A percentile compares a stretch with the other conserved stretches of the same genome.
Evolutionary conservation across 2,113 vertebrate genomes (phyloP).

Genomic region (Tetraodon nigroviridis): DNA sequence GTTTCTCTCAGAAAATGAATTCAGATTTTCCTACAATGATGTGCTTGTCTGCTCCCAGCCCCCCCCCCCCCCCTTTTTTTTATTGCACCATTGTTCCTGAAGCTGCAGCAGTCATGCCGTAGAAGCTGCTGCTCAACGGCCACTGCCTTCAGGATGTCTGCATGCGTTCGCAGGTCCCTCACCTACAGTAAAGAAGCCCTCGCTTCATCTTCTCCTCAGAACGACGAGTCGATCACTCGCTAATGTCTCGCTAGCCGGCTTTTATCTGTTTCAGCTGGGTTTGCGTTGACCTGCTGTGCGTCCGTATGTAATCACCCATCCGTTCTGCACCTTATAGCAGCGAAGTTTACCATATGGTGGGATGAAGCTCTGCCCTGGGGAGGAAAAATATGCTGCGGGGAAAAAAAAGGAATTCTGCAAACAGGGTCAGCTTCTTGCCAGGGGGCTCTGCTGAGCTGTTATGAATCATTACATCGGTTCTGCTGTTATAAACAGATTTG

Average conservation of each 20-base stretch:
- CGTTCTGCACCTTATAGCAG: slow-evolving; percentile 10
- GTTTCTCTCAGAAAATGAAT: slow-evolving; percentile 20
- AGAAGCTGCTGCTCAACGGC: slow-evolving; percentile 2
- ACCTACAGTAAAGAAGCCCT: no score
- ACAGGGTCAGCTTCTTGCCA: slow-evolving; percentile 56
- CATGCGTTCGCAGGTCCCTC: neutral
- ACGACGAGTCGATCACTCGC: slow-evolving; percentile 3
- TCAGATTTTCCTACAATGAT: slow-evolving; percentile 16
- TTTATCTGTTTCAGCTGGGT: slow-evolving; percentile 4
- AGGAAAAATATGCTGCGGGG: slow-evolving; percentile 29
- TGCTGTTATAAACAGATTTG: slow-evolving; percentile 52
- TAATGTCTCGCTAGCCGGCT: slow-evolving; percentile 11
- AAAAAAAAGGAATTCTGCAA: slow-evolving; percentile 53
- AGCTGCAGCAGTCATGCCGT: slow-evolving; percentile 20
- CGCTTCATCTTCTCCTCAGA: neutral
- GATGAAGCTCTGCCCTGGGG: slow-evolving; percentile 26
- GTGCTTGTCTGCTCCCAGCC: slow-evolving; percentile 13
- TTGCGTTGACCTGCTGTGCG: slow-evolving; percentile 31
- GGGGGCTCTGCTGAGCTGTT: slow-evolving; percentile 48
- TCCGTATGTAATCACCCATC: slow-evolving; percentile 29
- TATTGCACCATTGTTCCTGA: slow-evolving; percentile 24
- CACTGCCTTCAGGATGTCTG: slow-evolving; percentile 12
- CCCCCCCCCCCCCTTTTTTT: neutral
- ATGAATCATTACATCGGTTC: slow-evolving; percentile 56
- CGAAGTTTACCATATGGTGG: slow-evolving; percentile 22